Percentiles rank a stretch among this genome's conserved stretches.
These are phyloP conservation scores for Tetranychus urticae DNA, from an alignment of 1,140 invertebrate genomes.

Conservation along the genomic window DNA sequence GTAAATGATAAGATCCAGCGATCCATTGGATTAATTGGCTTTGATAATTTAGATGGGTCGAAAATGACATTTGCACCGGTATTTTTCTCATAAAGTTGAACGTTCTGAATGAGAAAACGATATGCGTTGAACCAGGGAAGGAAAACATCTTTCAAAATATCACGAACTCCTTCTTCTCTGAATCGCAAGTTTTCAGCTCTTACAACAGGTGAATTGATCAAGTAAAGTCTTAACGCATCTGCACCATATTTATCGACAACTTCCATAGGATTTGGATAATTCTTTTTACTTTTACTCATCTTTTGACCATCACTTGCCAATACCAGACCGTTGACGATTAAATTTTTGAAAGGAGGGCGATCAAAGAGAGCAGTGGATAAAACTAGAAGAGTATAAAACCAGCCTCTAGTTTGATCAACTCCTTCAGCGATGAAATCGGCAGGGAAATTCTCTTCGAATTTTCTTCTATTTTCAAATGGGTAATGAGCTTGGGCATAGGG, in stretches of 20 bases:
- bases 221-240: constrained; percentile 78
- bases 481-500: constrained; percentile 62
- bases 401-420: constrained; percentile 94
- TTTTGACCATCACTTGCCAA: constrained; percentile 90
- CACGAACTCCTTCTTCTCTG: constrained; percentile 86
- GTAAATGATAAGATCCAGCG: constrained; percentile 91
- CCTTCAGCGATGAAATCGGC: constrained; percentile 98
- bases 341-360: constrained; percentile 89
- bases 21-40: constrained; percentile 68
- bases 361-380: constrained; percentile 88
- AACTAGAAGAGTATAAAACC: constrained; percentile 95
- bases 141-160: constrained; percentile 92
- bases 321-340: constrained; percentile 85
- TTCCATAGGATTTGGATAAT: constrained; percentile 87
- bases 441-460: constrained; percentile 87
- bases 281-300: constrained; percentile 98
- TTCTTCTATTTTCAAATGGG: constrained; percentile 71
- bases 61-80: constrained; percentile 13
- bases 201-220: constrained; percentile 96
- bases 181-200: constrained; percentile 85
- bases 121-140: constrained; percentile 98
- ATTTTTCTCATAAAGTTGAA: constrained; percentile 52
- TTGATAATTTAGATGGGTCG: constrained; percentile 6
- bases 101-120: constrained; percentile 77
- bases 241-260: constrained; percentile 83